Conservation (phyloP, 2,888 invertebrate species). For the Machimus rusticus region DNA sequence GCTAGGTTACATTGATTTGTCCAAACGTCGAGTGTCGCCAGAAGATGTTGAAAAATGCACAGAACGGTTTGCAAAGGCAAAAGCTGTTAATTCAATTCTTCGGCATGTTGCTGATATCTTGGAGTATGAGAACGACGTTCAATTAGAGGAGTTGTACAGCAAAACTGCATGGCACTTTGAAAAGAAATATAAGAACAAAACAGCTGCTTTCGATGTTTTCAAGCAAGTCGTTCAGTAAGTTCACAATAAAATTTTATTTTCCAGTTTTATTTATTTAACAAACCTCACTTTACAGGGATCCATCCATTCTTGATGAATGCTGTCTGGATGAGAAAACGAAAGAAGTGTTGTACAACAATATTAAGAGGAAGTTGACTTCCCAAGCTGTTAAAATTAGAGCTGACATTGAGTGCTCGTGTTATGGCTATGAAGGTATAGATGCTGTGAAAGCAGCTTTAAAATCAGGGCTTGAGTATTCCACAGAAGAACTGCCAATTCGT, state of each 20-base stretch:
- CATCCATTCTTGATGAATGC: slow-evolving; percentile 94
- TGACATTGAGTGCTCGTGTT: slow-evolving; percentile 93
- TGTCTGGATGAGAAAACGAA: slow-evolving; percentile 91
- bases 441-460: slow-evolving; percentile 94
- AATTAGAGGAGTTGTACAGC: slow-evolving; percentile 93
- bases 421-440: slow-evolving; percentile 98
- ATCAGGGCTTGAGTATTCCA: slow-evolving; percentile 89
- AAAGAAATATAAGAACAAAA: slow-evolving; percentile 94
- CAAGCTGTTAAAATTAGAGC: slow-evolving; percentile 96
- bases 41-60: slow-evolving; percentile 99
- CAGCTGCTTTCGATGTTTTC: slow-evolving; percentile 96
- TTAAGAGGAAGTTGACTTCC: slow-evolving; percentile 93
- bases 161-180: slow-evolving; percentile 99
- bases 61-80: slow-evolving; percentile 97
- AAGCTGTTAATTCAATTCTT: slow-evolving; percentile 97
- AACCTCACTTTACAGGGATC: slow-evolving; percentile 74
- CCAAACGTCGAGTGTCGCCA: slow-evolving; percentile 96
- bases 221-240: slow-evolving; percentile 96
- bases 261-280: not conserved
- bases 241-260: not conserved
- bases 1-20: slow-evolving; percentile 96
- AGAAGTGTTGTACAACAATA: slow-evolving; percentile 90
- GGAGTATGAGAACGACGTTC: slow-evolving; percentile 88
- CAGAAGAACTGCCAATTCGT: slow-evolving; percentile 94
- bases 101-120: slow-evolving; percentile 96